A percentile compares a stretch with the other conserved stretches of the same genome.
Evolutionary conservation across 2,797 vertebrate species (phyloP).

Genomic region (Potorous gilbertii): DNA sequence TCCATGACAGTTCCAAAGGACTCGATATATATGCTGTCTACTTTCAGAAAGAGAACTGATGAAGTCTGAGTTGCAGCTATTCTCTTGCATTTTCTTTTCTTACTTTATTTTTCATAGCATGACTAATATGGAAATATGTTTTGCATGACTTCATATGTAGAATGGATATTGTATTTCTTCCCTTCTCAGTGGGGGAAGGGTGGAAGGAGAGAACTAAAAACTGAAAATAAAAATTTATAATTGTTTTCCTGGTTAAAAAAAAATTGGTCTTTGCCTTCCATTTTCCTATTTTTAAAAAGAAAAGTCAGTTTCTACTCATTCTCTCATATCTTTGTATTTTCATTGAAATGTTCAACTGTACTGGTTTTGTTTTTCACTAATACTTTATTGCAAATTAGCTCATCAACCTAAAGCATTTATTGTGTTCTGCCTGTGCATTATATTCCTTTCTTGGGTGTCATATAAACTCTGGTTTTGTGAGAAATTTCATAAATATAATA

Average conservation of each 20-base stretch:
- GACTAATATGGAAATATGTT: neutral
- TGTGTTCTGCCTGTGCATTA: constrained; percentile 16
- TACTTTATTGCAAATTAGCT: constrained; percentile 36
- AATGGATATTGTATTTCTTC: neutral
- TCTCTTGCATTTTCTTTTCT: neutral
- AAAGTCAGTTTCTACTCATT: constrained; percentile 50
- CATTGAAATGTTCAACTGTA: constrained; percentile 21
- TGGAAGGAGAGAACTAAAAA: neutral
- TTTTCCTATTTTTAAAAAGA: constrained; percentile 35
- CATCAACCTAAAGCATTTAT: constrained; percentile 50
- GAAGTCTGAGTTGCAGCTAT: neutral
- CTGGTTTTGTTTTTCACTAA: constrained; percentile 30
- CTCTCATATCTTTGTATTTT: constrained; percentile 26
- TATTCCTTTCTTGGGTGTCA: constrained; percentile 49
- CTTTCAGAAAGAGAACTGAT: neutral
- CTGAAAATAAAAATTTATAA: neutral
- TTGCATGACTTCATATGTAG: neutral
- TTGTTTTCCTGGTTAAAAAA: constrained; percentile 40
- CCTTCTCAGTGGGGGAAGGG: neutral
- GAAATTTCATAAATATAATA: constrained; percentile 35
- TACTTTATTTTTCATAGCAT: neutral
- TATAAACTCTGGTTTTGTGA: constrained; percentile 52
- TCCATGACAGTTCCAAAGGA: neutral
- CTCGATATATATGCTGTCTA: neutral
- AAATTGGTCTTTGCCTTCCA: constrained; percentile 33